Percentiles rank a stretch among this genome's conserved stretches.
Evolutionary conservation across 1,140 invertebrate species (phyloP).

Genomic region (Drosophila nikananu): DNA sequence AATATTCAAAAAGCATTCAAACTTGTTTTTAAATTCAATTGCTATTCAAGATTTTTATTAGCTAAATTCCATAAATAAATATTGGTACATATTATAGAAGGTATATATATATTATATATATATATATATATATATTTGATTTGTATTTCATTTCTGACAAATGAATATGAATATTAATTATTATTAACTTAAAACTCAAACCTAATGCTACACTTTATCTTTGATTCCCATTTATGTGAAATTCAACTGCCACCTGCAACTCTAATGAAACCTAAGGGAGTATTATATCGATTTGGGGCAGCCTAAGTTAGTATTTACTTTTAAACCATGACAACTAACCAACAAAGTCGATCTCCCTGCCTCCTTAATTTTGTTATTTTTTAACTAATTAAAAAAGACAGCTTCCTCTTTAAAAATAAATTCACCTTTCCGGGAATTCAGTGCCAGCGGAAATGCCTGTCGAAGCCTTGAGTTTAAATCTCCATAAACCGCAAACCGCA

Average conservation of each 20-base stretch:
- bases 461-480: conserved; percentile 10
- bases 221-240: conserved; percentile 12
- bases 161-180: neutral
- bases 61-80: neutral
- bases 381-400: neutral
- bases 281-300: conserved; percentile 18
- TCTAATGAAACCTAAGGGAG: conserved; percentile 13
- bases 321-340: neutral
- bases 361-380: neutral
- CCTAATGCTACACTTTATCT: neutral
- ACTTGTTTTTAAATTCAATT: neutral
- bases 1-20: neutral
- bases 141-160: too few species aligned
- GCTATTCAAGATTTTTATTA: neutral
- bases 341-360: neutral
- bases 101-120: too few species aligned
- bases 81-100: too few species aligned
- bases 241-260: conserved; percentile 15
- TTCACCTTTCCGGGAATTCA: conserved; percentile 15
- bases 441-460: conserved; percentile 18
- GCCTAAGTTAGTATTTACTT: conserved; percentile 11
- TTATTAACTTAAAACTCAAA: neutral
- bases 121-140: too few species aligned
- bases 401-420: neutral
- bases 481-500: conserved; percentile 48